phyloP scores from a whole-genome alignment of 64 coral and sea anemone genomes.

The Stichodactyla helianthus region DNA sequence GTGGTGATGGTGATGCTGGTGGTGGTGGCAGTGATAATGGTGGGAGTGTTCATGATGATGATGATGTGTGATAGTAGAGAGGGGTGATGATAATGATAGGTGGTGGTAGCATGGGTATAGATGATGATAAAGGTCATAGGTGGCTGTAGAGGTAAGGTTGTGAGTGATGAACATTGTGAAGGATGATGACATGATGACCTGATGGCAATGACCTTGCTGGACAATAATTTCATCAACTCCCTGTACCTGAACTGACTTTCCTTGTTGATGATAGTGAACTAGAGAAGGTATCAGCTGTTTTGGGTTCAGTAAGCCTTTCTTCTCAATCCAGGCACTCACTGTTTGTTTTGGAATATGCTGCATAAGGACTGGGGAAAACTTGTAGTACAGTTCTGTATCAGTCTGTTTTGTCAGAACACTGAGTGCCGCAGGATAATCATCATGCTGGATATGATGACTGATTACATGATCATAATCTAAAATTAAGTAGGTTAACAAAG shows the following conservation, averaged over 20 bases:
- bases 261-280: conserved; percentile 86
- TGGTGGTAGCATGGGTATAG: no score
- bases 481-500: neutral
- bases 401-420: conserved; percentile 85
- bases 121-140: no score
- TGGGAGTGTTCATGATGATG: no score
- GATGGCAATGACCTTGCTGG: neutral
- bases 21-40: no score
- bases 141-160: no score
- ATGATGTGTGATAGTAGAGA: no score
- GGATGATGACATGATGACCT: no score
- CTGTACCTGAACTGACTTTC: conserved; percentile 66
- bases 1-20: no score
- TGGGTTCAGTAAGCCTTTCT: conserved; percentile 72
- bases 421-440: conserved; percentile 74
- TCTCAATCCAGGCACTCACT: conserved; percentile 88
- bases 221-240: neutral
- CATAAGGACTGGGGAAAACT: conserved; percentile 94
- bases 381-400: conserved; percentile 85
- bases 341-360: conserved; percentile 88
- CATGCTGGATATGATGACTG: conserved; percentile 91
- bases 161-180: no score
- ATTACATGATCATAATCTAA: conserved; percentile 96
- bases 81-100: no score
- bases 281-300: conserved; percentile 80